Evolutionary conservation across 2,888 invertebrate species (phyloP), one percentile per base, ranked within the genome.

Genomic region (Pediacus dermestoides): DNA sequence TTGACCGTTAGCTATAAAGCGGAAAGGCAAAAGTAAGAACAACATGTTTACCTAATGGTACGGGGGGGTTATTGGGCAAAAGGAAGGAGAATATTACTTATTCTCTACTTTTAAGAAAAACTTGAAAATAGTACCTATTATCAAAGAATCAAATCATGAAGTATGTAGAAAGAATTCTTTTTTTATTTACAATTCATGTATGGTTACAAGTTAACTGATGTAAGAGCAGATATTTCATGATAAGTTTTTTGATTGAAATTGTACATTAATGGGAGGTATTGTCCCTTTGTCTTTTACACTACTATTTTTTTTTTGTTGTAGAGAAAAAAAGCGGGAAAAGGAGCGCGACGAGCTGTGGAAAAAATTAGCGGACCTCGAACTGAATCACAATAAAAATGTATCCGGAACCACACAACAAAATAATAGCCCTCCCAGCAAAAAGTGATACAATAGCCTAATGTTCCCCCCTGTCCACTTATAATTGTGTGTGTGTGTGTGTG

Each of bases 311-410:
- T 32, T 32, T 37, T 40, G 42, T 63, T 66, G 18, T 68, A 92
- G 93, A 78, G 90, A 95, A 77, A 88, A 92, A 78, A 87, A 92
- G 78, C 77, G 91, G 73, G 90, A 95, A 79, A 83, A 95, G 77
- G 90, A 97, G 78, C 77, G 94, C 71, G 92, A 93, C 71, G 97
- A 99, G 73, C 76, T 99, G 71, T 99, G 99, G 99, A 91, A 90
- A 76, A 87, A 83, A 74, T 77, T 93, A 72, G 85, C 85, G 65
- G 90, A 92, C 76, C 78, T 93, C 74, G 91, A 92, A 79, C 76
- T 88, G 68, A 78, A 75, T 72, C 75, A 74, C 70, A 74, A 71
- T 71, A 74, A 75, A 63, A 72, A 70, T 54, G 46, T 53, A 52
- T 49, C 60, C 44, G 50, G 52, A 33, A 30, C 43, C 27, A 37